Percentiles rank a stretch among this genome's conserved stretches.
Evolutionary conservation across 2,888 invertebrate genomes (phyloP).

Genomic region (Lasioglossum figueresi): DNA sequence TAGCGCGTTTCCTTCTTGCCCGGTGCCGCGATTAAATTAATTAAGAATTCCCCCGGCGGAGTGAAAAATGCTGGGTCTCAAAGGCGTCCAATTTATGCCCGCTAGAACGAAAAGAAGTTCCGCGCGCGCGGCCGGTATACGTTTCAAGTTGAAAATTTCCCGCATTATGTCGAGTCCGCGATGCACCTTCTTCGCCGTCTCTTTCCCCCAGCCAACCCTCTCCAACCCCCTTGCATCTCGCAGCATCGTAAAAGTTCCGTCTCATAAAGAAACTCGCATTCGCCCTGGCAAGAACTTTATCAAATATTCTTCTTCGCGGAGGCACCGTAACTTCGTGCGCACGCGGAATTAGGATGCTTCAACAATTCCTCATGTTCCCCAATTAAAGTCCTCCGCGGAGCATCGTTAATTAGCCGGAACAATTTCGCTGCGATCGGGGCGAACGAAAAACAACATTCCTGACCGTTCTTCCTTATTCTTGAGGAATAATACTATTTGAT

Average conservation of each 20-base stretch:
- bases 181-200: conserved; percentile 7
- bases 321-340: neutral
- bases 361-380: conserved; percentile 22
- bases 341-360: conserved; percentile 7
- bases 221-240: neutral
- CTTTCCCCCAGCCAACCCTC: too few relatives aligned
- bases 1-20: conserved; percentile 21
- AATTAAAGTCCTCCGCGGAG: conserved; percentile 25
- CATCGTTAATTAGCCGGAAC: neutral
- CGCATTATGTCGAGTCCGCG: conserved; percentile 15
- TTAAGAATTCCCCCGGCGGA: conserved; percentile 27
- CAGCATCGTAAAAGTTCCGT: conserved; percentile 21
- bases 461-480: neutral
- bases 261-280: conserved; percentile 6
- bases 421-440: neutral
- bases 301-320: conserved; percentile 21
- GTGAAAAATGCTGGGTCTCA: conserved; percentile 3
- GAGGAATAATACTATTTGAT: too few relatives aligned
- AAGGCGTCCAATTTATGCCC: conserved; percentile 17
- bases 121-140: neutral
- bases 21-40: conserved; percentile 31
- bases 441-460: neutral
- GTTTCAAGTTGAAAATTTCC: conserved; percentile 15
- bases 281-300: conserved; percentile 22
- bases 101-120: conserved; percentile 18